Conservation (phyloP, 2,888 invertebrate species). For the Thymelicus lineola region DNA sequence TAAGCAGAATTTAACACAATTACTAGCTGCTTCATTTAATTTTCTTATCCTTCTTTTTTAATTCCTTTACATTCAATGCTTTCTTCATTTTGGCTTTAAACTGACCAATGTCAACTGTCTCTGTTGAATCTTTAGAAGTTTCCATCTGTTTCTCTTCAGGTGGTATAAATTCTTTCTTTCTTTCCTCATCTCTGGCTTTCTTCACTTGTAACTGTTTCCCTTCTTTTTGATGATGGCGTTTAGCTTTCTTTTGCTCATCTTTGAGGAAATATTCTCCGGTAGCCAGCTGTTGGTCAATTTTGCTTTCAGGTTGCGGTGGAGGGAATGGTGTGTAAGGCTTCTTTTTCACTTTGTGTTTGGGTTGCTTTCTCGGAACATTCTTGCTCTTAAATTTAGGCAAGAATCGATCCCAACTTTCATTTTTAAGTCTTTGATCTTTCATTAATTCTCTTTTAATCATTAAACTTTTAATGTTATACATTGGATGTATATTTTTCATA, state of each 20-base stretch:
- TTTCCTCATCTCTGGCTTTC: slow-evolving; percentile 89
- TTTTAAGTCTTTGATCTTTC: slow-evolving; percentile 95
- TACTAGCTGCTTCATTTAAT: slow-evolving; percentile 19
- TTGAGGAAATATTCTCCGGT: slow-evolving; percentile 98
- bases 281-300: slow-evolving; percentile 96
- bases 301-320: slow-evolving; percentile 96
- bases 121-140: slow-evolving; percentile 50
- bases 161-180: slow-evolving; percentile 93
- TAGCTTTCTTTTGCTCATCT: slow-evolving; percentile 90
- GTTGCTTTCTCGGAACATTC: slow-evolving; percentile 95
- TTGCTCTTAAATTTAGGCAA: slow-evolving; percentile 96
- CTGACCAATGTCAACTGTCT: slow-evolving; percentile 87
- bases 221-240: slow-evolving; percentile 89
- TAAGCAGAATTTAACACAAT: too few relatives aligned
- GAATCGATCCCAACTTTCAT: slow-evolving; percentile 98
- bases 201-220: slow-evolving; percentile 91
- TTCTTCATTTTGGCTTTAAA: slow-evolving; percentile 92
- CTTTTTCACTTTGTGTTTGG: slow-evolving; percentile 94
- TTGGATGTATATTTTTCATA: slow-evolving; percentile 99
- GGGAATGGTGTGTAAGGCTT: slow-evolving; percentile 99
- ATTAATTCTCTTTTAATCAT: slow-evolving; percentile 99
- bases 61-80: slow-evolving; percentile 72
- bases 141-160: slow-evolving; percentile 86
- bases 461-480: slow-evolving; percentile 98
- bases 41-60: slow-evolving; percentile 40